Evolutionary conservation across 2,797 vertebrate species (phyloP), one percentile per base, ranked within the genome.

Genomic region (Cryptoprocta ferox): DNA sequence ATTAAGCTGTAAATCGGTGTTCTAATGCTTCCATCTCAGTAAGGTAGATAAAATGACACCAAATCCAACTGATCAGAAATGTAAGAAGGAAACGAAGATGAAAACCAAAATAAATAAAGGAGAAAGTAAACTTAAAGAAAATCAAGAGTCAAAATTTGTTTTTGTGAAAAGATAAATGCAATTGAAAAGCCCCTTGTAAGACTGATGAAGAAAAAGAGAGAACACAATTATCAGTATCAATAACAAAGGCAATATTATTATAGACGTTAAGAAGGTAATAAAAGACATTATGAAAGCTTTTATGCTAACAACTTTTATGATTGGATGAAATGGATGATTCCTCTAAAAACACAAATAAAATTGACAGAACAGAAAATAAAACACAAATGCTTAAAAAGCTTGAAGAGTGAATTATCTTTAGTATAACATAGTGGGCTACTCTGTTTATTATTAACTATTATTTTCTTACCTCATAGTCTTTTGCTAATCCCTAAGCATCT

Each of bases 281-380:
- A 53, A 53, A 53, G 39, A 30, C 8, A 61, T 37, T 63, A 24
- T 45, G 42, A 88, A 78, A 19, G 87, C 66, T 12, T 53, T 56
- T 56, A 35, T 9, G 50, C 11, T 56, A 56, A 42, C 80, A 79
- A 89, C 6, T 81, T 92, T 80, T 35, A 45, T 24, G 92, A 32
- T 42, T 85, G 19, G 53, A 63, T 78, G 37, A 95, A 93, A 82
- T 53, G 18, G 16, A 76, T 88, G 84, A 93, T 59, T 78, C 14
- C 24, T 82, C 30, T 84, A 94, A 93, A 95, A 70, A 14, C 56
- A 92, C 71, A 90, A 76, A 4, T 26, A 95, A 91, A 91, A 78
- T 59, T 81, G 39, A 50, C 32, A 94, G 59, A 70, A 37, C 21
- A 53, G 83, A 95, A 81, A 79, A 73, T 66, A 82, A 94, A 90